phyloP scores from a whole-genome alignment of 2,888 invertebrate genomes.

The Phasia obesa region DNA sequence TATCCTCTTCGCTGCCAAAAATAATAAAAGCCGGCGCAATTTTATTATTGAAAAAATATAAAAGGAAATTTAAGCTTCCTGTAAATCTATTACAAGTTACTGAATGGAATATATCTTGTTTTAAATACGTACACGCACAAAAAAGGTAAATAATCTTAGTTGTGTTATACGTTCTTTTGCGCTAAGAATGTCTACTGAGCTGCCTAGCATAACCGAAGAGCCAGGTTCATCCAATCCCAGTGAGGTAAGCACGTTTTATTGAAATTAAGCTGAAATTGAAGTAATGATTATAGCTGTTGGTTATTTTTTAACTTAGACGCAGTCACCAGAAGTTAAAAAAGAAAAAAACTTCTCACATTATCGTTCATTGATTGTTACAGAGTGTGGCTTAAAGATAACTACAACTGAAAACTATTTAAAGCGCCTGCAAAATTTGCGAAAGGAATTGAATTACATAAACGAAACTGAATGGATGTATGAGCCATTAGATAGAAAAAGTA shows the following conservation, averaged over 20 bases:
- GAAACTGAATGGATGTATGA: constrained; percentile 92
- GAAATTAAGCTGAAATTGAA: background rate
- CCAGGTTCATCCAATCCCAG: constrained; percentile 64
- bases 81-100: too few relatives aligned
- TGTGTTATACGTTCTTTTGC: background rate
- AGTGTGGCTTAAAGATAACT: constrained; percentile 82
- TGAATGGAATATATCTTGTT: background rate
- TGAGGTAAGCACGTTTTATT: constrained; percentile 50
- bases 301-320: constrained; percentile 19
- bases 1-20: too few relatives aligned
- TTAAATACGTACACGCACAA: background rate
- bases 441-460: constrained; percentile 90
- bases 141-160: background rate
- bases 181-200: constrained; percentile 56
- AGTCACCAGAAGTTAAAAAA: constrained; percentile 69
- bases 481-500: constrained; percentile 84
- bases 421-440: constrained; percentile 87
- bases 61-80: too few relatives aligned
- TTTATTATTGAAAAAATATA: too few relatives aligned
- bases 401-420: constrained; percentile 88
- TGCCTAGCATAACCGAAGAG: constrained; percentile 66
- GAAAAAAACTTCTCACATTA: constrained; percentile 77
- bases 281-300: background rate
- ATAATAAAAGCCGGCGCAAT: too few relatives aligned
- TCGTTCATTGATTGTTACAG: constrained; percentile 76